Base-by-base conservation (phyloP, 2,797 vertebrate genomes). In the Falco novaeseelandiae region DNA sequence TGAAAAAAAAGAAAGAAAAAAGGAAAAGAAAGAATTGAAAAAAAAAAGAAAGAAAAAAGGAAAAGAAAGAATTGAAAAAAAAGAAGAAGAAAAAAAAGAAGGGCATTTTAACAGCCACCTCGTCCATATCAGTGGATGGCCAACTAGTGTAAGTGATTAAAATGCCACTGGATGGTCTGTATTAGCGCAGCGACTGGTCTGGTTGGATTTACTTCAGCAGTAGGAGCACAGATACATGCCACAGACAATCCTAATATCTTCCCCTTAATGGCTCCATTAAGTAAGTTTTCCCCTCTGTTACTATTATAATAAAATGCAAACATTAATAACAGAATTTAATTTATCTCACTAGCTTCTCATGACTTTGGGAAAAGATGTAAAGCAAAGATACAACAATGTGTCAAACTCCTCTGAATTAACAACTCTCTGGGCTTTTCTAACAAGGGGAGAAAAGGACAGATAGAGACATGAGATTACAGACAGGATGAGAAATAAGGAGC, bases 381-480 rank as follows among this genome's bases (percentile, higher is more conserved):
- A 73, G 44, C 49, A 70, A 76, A 90, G 84, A 61, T 49, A 69
- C 59, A 77, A 54, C 38, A 32, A 48, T 0, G 77, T 96, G 96
- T 86, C 90, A 91, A 96, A 95, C 48, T 79, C 81, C 79, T 87
- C n/a, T 42, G 90, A 87, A 90, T 95, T 93, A 96, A 97, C 93
- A 87, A 51, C 48, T 84, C 92, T 61, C 19, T 6, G 81, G 79
- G 58, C 87, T 93, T 95, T 93, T 95, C 90, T 83, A 80, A 87
- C 89, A 81, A 93, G 96, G 94, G 94, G 95, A 97, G 95, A 74
- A 96, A 95, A 96, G 95, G 96, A 93, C 79, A 96, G 97, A 97
- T 96, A 92, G 76, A 94, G 89, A 92, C 62, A 86, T 89, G 93
- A 97, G 94, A 97, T 97, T 71, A 92, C 71, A 86, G 78, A 38